These are phyloP conservation scores for Limnephilus auricula DNA, from an alignment of 2,888 invertebrate genomes.

Conservation along the genomic window DNA sequence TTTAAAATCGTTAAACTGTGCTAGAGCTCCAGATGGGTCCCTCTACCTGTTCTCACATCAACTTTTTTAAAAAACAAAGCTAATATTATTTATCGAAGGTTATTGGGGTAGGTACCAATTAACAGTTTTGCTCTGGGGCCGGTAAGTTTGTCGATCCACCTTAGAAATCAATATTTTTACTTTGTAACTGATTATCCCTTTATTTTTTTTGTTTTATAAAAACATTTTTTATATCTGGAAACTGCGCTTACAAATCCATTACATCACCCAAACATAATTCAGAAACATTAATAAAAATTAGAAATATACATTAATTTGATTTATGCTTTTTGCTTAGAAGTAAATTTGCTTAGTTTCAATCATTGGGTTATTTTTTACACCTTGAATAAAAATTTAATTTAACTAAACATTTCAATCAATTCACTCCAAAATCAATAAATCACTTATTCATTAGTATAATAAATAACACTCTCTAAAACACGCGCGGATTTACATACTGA, in stretches of 20 bases:
- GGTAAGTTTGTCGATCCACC: not conserved
- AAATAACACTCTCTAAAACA: slow-evolving; percentile 2
- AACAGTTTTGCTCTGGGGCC: not conserved
- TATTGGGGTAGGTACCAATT: too few relatives aligned
- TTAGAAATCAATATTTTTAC: not conserved
- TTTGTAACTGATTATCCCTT: not conserved
- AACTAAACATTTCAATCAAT: slow-evolving; percentile 2
- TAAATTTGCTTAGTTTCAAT: not conserved
- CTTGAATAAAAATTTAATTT: not conserved
- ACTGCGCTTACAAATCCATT: not conserved
- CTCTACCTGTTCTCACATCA: too few relatives aligned
- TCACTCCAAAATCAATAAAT: not conserved
- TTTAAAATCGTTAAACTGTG: too few relatives aligned
- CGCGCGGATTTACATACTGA: not conserved
- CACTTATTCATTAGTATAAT: not conserved
- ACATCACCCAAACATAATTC: not conserved
- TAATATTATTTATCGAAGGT: too few relatives aligned
- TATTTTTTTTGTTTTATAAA: too few relatives aligned
- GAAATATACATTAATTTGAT: not conserved
- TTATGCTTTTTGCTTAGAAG: not conserved
- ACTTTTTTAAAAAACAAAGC: too few relatives aligned
- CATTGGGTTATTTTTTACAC: not conserved
- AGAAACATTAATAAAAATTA: too few relatives aligned
- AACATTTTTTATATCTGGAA: too few relatives aligned
- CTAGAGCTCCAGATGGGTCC: too few relatives aligned